phyloP scores from a whole-genome alignment of 1,140 invertebrate genomes.

The Battus philenor region DNA sequence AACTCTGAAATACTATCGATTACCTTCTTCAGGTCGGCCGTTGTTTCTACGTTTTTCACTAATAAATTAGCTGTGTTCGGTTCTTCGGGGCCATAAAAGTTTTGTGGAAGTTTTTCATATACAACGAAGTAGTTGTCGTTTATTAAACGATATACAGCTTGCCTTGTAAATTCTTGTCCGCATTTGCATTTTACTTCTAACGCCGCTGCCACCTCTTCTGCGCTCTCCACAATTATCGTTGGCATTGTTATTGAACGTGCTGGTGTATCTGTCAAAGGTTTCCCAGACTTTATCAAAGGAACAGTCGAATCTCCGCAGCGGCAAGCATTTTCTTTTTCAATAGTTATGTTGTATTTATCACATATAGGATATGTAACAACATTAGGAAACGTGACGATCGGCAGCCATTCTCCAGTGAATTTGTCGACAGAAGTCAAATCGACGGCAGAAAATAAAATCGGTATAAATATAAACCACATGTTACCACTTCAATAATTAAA shows the following conservation, averaged over 20 bases:
- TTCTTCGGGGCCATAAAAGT: not conserved
- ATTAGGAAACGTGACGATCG: conserved; percentile 6
- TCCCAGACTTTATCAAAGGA: not conserved
- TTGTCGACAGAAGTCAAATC: conserved; percentile 1
- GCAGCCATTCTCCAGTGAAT: conserved; percentile 8
- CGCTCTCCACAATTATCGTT: not conserved
- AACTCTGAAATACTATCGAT: conserved; percentile 6
- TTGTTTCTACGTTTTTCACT: not conserved
- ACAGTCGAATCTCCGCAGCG: not conserved
- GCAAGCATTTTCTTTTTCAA: not conserved
- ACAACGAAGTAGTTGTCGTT: conserved; percentile 3
- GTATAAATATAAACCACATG: conserved; percentile 2
- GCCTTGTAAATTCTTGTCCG: not conserved
- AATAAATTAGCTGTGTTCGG: conserved; percentile 2
- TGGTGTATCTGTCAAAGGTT: not conserved
- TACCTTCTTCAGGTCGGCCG: conserved; percentile 1
- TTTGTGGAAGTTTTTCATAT: not conserved
- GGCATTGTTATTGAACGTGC: conserved; percentile 2
- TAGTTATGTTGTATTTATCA: conserved; percentile 7
- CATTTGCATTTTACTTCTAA: conserved; percentile 7
- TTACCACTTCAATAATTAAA: too few relatives aligned
- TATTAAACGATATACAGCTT: not conserved
- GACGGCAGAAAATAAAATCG: not conserved
- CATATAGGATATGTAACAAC: conserved; percentile 1
- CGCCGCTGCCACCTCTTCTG: conserved; percentile 1